Evolutionary conservation across 2,797 vertebrate species (phyloP).

Genomic region (Streptopelia turtur): DNA sequence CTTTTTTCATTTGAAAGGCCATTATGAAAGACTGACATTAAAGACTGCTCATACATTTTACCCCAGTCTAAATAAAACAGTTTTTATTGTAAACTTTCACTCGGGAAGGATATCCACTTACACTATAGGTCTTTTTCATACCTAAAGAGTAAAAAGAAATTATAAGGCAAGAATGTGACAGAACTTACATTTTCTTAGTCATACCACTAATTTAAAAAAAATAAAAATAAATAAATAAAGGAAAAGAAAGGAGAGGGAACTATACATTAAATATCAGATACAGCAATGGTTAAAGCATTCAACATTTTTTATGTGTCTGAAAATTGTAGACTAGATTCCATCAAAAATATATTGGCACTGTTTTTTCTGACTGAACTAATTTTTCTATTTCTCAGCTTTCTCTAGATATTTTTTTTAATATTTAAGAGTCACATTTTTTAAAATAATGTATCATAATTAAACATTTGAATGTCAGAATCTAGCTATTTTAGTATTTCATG

Average conservation of each 20-base stretch:
- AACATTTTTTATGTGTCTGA: background rate
- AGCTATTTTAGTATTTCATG: background rate
- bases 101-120: background rate
- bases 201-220: background rate
- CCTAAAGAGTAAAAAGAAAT: conserved; percentile 14
- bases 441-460: background rate
- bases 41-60: background rate
- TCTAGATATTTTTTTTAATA: background rate
- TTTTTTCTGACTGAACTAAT: background rate
- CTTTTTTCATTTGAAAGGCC: background rate
- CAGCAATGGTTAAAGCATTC: background rate
- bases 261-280: background rate
- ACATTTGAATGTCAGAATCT: background rate
- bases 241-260: background rate
- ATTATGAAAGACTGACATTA: background rate
- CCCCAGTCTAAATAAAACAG: background rate
- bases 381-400: background rate
- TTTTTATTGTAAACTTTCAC: background rate
- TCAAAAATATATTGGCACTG: background rate
- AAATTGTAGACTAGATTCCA: background rate
- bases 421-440: background rate
- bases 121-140: background rate
- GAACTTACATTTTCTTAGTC: background rate
- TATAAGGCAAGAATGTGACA: background rate
- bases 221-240: background rate